Evolutionary conservation across 2,797 vertebrate species (phyloP), one percentile per base, ranked within the genome.

Genomic region (Myotis findleyi): DNA sequence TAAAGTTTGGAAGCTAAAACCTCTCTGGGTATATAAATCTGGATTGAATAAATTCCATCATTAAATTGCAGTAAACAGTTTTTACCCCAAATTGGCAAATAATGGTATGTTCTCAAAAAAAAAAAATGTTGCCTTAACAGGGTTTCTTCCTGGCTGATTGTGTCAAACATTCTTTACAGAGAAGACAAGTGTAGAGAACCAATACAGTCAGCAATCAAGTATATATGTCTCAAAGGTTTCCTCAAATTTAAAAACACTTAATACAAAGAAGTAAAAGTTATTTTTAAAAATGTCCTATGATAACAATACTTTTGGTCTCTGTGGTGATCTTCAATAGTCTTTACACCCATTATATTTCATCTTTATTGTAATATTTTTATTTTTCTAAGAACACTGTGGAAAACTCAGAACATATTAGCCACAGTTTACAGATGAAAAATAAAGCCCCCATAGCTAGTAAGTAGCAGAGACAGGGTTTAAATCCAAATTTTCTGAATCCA

Each of bases 1-100:
- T 38, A 79, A 81, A 93, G 21, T 89, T 79, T 47, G 72, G 87
- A 82, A 89, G 38, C 49, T 79, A 87, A 96, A 92, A 73, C 2
- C 3, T 64, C 18, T 62, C 11, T 33, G 18, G 5, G 38, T 30
- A 49, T n/a, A 71, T 44, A 80, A 89, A 94, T 86, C 55, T 95
- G 41, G 27, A 53, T 5, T 72, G 7, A 88, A 12, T 59, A 77
- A 91, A 94, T 77, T 33, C 81, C 36, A 55, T 57, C 57, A 83
- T 77, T 86, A 73, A 89, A 85, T 73, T 73, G 36, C 7, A 86
- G 36, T 51, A 27, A 36, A 59, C 25, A 64, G 3, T 11, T 89
- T 51, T 55, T 57, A 41, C 16, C 12, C 16, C 10, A 89, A n/a
- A 51, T 71, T 80, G 38, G n/a, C 49, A 68, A 7, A 25, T 82